Evolutionary conservation across 2,113 vertebrate species (phyloP).

Genomic region (Brachypodius melanocephalos): DNA sequence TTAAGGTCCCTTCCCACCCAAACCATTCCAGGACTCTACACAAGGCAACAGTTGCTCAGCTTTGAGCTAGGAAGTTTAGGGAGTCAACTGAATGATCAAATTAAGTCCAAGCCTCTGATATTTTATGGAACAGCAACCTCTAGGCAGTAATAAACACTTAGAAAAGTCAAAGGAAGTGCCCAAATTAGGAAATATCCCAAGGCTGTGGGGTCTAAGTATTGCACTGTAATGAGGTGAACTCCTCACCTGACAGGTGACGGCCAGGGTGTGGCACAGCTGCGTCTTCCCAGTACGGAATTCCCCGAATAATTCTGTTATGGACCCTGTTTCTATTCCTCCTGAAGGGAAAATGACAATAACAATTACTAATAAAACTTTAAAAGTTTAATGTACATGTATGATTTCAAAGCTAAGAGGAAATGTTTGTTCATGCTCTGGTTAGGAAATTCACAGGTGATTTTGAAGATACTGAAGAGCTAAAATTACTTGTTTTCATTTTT

Average conservation of each 20-base stretch:
- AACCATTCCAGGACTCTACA: not conserved
- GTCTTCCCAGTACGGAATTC: constrained; percentile 98
- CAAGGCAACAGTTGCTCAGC: fast-evolving
- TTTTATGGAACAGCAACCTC: not conserved
- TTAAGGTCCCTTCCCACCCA: not conserved
- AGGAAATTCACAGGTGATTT: not conserved
- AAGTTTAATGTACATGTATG: not conserved
- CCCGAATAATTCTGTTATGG: constrained; percentile 97
- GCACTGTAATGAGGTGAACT: fast-evolving
- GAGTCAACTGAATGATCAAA: not conserved
- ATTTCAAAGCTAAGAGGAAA: not conserved
- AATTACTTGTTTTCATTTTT: not conserved
- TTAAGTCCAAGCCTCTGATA: not conserved
- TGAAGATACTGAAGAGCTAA: not conserved
- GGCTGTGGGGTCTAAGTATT: too few species aligned
- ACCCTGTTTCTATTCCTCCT: constrained; percentile 97
- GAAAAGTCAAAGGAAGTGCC: not conserved
- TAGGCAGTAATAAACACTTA: not conserved
- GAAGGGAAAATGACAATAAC: not conserved
- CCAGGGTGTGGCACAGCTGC: constrained; percentile 93
- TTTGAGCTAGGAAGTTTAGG: not conserved
- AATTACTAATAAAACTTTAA: not conserved
- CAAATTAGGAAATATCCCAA: not conserved
- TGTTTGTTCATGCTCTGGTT: not conserved
- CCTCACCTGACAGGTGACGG: constrained; percentile 93